phyloP scores from a whole-genome alignment of 2,888 invertebrate genomes.

The Chalcis sispes region DNA sequence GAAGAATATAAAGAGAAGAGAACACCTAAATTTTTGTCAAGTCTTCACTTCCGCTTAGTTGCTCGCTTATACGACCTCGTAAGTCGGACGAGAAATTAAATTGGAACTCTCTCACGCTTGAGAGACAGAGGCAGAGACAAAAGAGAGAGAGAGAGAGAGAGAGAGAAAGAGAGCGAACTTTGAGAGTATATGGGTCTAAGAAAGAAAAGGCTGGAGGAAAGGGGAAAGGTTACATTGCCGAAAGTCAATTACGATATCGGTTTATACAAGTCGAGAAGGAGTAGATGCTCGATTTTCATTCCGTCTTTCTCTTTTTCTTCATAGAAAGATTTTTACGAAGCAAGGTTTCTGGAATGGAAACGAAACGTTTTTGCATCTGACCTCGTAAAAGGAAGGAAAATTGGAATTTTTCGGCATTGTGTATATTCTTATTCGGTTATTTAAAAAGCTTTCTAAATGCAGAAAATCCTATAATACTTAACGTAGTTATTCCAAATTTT shows the following conservation, averaged over 20 bases:
- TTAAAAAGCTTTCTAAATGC: too few relatives aligned
- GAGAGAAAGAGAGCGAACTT: not conserved
- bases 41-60: conserved; percentile 21
- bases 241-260: conserved; percentile 47
- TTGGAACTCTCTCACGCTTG: conserved; percentile 38
- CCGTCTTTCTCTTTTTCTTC: too few relatives aligned
- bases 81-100: conserved; percentile 42
- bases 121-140: conserved; percentile 9
- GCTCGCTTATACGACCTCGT: not conserved
- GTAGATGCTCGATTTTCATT: too few relatives aligned
- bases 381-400: too few relatives aligned
- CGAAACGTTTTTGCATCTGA: too few relatives aligned
- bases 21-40: conserved; percentile 12
- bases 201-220: not conserved
- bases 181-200: not conserved
- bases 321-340: too few relatives aligned
- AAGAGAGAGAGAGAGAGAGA: not conserved
- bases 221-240: conserved; percentile 34
- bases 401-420: too few relatives aligned
- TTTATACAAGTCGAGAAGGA: not conserved
- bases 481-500: too few relatives aligned
- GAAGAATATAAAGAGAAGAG: not conserved
- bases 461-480: too few relatives aligned
- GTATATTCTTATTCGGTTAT: too few relatives aligned
- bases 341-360: too few relatives aligned